Evolutionary conservation across 2,888 invertebrate species (phyloP), one percentile per base, ranked within the genome.

Genomic region (Hoplodrina blanda): DNA sequence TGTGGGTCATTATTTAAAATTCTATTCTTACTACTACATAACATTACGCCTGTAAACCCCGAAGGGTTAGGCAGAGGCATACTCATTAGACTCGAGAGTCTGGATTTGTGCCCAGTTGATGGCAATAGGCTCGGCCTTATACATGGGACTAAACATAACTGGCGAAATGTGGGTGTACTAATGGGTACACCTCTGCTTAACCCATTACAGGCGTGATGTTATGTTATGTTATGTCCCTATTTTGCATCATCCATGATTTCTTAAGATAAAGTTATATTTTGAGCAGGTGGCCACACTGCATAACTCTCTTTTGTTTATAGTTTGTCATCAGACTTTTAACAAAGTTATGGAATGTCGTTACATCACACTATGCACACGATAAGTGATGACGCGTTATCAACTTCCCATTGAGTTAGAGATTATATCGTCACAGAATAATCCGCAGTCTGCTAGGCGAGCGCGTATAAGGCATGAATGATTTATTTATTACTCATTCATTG

Each of bases 361-460:
- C 88, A 86, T 90, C 89, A 89, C 75, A 73, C 67, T 60, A 62
- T 78, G 70, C 69, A 70, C 57, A 62, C 71, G 89, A 87, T 89
- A 77, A 88, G 78, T 76, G 78, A 77, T 81, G 85, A 82, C 85
- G 86, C 76, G 81, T 89, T 92, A 91, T 92, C 91, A 85, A 83
- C 84, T 85, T 86, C 90, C 88, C 90, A 88, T 88, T 87, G 85
- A 86, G 85, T 82, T 72, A n/a, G 72, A 88, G 91, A 91, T 89
- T 90, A 88, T 76, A 74, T 78, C 78, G 85, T 84, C 87, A 85
- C 82, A 82, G 76, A 76, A 67, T 75, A 81, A 80, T 84, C 78
- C 84, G 13, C 17, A 17, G 73, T 73, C 76, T 81, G 30, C 30
- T 53, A 77, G 62, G 44, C 72, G 76, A 69, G 76, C 75, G 80